These are phyloP conservation scores for Bombus ignitus DNA, from an alignment of 1,140 invertebrate genomes.

Conservation along the genomic window DNA sequence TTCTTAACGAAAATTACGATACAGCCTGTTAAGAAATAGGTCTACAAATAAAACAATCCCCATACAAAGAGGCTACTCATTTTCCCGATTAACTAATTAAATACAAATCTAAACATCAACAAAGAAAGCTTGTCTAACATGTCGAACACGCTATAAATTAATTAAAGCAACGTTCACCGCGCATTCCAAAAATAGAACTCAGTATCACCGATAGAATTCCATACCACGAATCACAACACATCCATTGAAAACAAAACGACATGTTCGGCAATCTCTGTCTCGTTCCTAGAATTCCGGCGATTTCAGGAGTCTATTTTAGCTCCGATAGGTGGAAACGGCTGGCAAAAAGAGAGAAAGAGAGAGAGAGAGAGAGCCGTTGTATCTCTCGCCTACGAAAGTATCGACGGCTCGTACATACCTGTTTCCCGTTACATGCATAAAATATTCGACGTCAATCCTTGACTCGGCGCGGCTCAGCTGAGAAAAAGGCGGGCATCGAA, in stretches of 20 bases:
- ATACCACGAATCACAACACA: not conserved
- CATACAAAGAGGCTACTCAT: too few species aligned
- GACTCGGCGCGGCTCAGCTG: too few species aligned
- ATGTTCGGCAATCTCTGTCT: not conserved
- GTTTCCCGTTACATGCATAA: not conserved
- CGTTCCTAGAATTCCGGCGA: not conserved
- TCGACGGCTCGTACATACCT: not conserved
- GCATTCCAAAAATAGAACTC: not conserved
- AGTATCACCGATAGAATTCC: not conserved
- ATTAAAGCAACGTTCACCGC: not conserved
- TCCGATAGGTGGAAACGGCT: not conserved
- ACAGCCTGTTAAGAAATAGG: too few species aligned
- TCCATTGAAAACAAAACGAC: not conserved
- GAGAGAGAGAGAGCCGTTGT: not conserved
- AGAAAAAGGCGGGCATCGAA: not conserved
- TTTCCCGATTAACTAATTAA: not conserved
- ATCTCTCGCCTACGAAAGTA: not conserved
- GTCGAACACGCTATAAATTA: not conserved
- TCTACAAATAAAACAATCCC: too few species aligned
- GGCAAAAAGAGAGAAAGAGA: too few species aligned
- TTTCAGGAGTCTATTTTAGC: not conserved
- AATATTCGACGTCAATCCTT: slow-evolving; percentile 12
- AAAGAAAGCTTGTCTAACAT: too few species aligned
- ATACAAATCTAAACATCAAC: not conserved
- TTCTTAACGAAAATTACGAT: too few species aligned